These are phyloP conservation scores for Galaxias olidus DNA, from an alignment of 2,797 vertebrate species.

Conservation along the genomic window DNA sequence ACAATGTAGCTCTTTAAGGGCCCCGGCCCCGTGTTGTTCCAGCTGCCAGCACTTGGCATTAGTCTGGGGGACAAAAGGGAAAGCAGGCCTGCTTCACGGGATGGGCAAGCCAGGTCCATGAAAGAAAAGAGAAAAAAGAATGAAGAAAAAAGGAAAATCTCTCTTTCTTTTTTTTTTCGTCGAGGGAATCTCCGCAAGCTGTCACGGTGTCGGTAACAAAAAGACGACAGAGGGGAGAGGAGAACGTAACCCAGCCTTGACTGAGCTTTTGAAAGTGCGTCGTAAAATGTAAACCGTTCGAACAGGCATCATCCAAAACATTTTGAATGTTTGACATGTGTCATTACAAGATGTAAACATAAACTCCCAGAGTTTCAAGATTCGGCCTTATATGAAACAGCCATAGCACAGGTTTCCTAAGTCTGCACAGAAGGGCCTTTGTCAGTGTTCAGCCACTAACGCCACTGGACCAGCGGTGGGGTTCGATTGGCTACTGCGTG, in stretches of 20 bases:
- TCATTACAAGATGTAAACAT: too few species aligned
- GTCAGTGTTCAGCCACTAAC: neutral
- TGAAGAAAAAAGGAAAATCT: constrained; percentile 25
- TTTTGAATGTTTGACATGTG: too few species aligned
- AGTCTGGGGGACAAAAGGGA: constrained; percentile 37
- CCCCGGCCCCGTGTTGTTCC: constrained; percentile 58
- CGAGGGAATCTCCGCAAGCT: constrained; percentile 14
- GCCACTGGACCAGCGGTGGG: constrained; percentile 17
- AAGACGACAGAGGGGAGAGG: neutral
- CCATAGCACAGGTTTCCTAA: too few species aligned
- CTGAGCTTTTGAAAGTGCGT: constrained; percentile 3
- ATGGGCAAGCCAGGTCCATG: constrained; percentile 31
- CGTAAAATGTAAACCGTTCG: constrained; percentile 5
- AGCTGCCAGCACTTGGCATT: constrained; percentile 66
- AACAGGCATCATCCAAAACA: neutral
- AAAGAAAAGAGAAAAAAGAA: constrained; percentile 27
- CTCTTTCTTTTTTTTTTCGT: constrained; percentile 12
- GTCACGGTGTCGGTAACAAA: constrained; percentile 9
- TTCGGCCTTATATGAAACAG: too few species aligned
- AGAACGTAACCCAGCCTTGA: neutral
- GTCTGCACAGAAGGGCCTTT: too few species aligned
- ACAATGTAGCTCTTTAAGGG: constrained; percentile 66
- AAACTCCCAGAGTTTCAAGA: too few species aligned
- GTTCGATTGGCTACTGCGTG: constrained; percentile 53
- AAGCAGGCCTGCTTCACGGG: constrained; percentile 40